Evolutionary conservation across 2,797 vertebrate species (phyloP), one percentile per base, ranked within the genome.

Genomic region (Pipistrellus pipistrellus): DNA sequence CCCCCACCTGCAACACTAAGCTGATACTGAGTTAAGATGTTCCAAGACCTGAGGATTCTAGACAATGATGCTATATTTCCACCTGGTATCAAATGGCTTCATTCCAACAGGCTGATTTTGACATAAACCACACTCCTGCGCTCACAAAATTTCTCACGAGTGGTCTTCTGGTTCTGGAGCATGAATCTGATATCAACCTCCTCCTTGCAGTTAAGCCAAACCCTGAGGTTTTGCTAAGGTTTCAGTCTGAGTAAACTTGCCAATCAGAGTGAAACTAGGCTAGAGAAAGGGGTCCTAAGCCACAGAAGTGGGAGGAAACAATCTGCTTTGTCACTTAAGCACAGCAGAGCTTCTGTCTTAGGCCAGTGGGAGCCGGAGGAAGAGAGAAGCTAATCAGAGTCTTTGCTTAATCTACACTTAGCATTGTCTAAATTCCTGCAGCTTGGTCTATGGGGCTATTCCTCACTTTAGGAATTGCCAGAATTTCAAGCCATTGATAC

Each of bases 211-310:
- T 88, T 93, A 85, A 90, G 90, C 59, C 90, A 90, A 82, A 88
- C 64, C 88, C 88, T 97, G 97, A 96, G 96, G 95, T 96, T 95
- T 93, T 66, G 80, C 88, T 86, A 55, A 75, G 76, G 96, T 97
- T 97, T 96, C 96, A 32, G 66, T 97, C 92, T 97, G 97, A 97
- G 91, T 96, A 91, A 96, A 96, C 75, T 51, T 81, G 76, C 95
- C 93, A 95, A 96, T 96, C 97, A 96, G 90, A 97, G 38, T 85
- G 97, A 97, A 97, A 97, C 90, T 83, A 82, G 89, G 97, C 62
- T 88, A 94, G 96, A 96, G 96, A 97, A 96, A 97, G 96, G 96
- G 96, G 97, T 96, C 96, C 62, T 78, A 80, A 88, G 89, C 94
- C 96, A 71, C 95, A 96, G 69, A 84, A 83, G 90, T 62, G 88